Percentiles rank a stretch among this genome's conserved stretches.
Evolutionary conservation across 2,888 invertebrate species (phyloP).

Genomic region (Chaitophorus viminalis): DNA sequence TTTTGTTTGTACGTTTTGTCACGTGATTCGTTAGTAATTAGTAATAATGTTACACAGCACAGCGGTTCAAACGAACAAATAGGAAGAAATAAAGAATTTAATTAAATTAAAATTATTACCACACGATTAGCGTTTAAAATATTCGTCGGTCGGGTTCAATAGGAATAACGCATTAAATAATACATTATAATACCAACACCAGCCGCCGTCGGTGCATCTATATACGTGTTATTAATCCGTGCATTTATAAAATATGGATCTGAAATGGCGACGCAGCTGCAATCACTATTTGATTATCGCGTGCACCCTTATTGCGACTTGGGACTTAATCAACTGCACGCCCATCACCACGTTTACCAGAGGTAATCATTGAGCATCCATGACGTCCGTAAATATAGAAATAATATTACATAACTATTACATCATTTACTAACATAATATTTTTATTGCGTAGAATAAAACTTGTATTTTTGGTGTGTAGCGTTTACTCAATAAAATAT

Average conservation of each 20-base stretch:
- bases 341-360: conserved; percentile 5
- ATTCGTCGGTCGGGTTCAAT: neutral
- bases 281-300: neutral
- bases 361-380: conserved; percentile 36
- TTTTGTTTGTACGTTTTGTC: neutral
- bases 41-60: neutral
- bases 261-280: neutral
- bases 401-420: neutral
- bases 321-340: conserved; percentile 10
- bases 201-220: neutral
- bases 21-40: neutral
- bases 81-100: neutral
- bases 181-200: too few relatives aligned
- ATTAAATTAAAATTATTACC: neutral
- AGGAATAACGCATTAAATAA: neutral
- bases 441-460: too few relatives aligned
- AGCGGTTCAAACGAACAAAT: neutral
- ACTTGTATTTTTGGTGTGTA: too few relatives aligned
- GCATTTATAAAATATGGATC: neutral
- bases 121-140: neutral
- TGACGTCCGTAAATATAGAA: neutral
- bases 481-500: too few relatives aligned
- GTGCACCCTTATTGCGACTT: neutral
- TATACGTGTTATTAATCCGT: neutral
- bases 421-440: too few relatives aligned